Conservation (phyloP, 2,113 vertebrate genomes). For the Sardina pilchardus region DNA sequence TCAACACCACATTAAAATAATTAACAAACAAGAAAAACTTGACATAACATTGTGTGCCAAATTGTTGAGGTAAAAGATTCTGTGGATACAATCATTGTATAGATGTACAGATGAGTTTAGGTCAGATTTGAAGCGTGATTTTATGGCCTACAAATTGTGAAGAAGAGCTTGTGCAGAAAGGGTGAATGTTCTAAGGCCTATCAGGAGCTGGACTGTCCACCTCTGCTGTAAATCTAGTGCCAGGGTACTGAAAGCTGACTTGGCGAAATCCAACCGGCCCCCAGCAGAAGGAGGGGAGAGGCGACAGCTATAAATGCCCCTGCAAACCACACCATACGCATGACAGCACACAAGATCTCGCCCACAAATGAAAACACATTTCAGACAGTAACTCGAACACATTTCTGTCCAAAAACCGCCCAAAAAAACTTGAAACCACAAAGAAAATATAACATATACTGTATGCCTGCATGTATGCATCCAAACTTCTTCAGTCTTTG, state of each 20-base stretch:
- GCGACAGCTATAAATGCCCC: background rate
- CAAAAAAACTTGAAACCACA: background rate
- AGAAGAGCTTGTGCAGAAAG: background rate
- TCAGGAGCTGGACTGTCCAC: background rate
- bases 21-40: too few species aligned
- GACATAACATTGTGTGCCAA: background rate
- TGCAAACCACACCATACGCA: constrained; percentile 6
- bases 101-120: background rate
- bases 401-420: background rate
- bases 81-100: background rate
- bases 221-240: background rate
- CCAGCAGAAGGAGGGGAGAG: background rate
- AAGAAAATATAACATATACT: background rate
- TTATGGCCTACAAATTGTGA: background rate
- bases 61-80: background rate
- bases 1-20: background rate
- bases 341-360: background rate
- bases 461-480: background rate
- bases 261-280: background rate
- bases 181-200: background rate
- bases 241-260: background rate
- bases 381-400: background rate
- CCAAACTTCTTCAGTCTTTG: background rate
- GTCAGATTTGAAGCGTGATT: background rate
- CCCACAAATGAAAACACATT: background rate